Evolutionary conservation across 2,888 invertebrate genomes (phyloP).

Genomic region (Cryptocheilus praepositus): DNA sequence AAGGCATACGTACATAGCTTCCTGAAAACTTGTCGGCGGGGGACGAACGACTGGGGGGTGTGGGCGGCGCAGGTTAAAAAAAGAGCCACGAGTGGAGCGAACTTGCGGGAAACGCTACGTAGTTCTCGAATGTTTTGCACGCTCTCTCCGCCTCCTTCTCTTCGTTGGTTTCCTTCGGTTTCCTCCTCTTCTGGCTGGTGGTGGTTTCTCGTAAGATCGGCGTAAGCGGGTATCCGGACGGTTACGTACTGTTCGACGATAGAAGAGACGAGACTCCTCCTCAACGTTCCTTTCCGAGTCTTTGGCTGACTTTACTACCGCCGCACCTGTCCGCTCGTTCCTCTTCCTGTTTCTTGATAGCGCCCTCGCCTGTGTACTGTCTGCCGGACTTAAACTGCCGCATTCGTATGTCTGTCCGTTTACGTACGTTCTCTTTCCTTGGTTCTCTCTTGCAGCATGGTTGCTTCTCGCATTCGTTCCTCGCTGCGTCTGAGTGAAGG

Average conservation of each 20-base stretch:
- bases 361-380: no score
- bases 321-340: conserved; percentile 38
- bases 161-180: conserved; percentile 15
- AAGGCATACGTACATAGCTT: conserved; percentile 47
- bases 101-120: conserved; percentile 47
- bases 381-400: no score
- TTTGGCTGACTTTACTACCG: conserved; percentile 64
- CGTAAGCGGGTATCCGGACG: background rate
- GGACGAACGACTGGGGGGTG: conserved; percentile 4
- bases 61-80: conserved; percentile 9
- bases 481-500: no score
- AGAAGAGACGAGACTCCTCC: conserved; percentile 43
- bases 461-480: background rate
- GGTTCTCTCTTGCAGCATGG: background rate
- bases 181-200: conserved; percentile 14
- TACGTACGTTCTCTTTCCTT: no score
- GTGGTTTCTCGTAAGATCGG: conserved; percentile 6
- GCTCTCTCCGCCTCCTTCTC: conserved; percentile 30
- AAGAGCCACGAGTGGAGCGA: conserved; percentile 47
- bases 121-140: conserved; percentile 57
- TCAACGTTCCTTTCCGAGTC: conserved; percentile 54
- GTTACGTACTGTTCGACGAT: background rate
- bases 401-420: no score
- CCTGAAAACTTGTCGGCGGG: conserved; percentile 51
- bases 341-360: background rate